Percentiles rank a stretch among this genome's conserved stretches.
phyloP scores from a whole-genome alignment of 2,888 invertebrate species.

The Leucophenga maculata region DNA sequence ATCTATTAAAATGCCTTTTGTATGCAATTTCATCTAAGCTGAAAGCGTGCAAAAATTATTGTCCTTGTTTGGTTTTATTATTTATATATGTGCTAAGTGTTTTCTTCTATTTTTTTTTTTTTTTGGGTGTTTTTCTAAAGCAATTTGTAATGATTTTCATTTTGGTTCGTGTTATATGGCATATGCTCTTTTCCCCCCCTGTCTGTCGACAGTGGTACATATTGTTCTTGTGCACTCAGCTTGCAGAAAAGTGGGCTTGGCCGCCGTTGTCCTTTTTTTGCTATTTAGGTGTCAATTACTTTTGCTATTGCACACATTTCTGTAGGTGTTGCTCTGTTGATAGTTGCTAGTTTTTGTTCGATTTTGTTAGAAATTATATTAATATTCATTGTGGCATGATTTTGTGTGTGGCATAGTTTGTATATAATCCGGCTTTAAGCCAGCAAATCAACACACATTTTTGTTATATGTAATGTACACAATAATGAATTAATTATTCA shows the following conservation, averaged over 20 bases:
- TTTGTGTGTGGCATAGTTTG: neutral
- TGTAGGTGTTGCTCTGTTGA: slow-evolving; percentile 3
- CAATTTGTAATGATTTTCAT: slow-evolving; percentile 44
- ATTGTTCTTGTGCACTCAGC: slow-evolving; percentile 32
- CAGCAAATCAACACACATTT: neutral
- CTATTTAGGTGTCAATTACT: slow-evolving; percentile 62
- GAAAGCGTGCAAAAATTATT: neutral
- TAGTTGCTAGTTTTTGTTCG: no score
- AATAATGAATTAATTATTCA: no score
- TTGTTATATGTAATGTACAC: no score
- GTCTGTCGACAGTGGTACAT: no score
- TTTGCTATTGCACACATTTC: neutral
- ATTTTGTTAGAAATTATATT: slow-evolving; percentile 32
- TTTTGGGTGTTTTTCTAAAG: slow-evolving; percentile 46
- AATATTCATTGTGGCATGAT: neutral
- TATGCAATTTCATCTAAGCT: slow-evolving; percentile 42
- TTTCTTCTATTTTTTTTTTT: slow-evolving; percentile 37
- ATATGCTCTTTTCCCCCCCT: slow-evolving; percentile 11
- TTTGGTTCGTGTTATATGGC: slow-evolving; percentile 34
- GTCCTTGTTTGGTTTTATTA: neutral
- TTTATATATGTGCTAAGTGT: slow-evolving; percentile 37
- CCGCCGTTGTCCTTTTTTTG: slow-evolving; percentile 52
- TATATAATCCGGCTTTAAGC: neutral
- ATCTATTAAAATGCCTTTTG: slow-evolving; percentile 56
- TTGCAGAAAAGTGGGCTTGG: slow-evolving; percentile 48